These are phyloP conservation scores for Taenaris catops DNA, from an alignment of 2,888 invertebrate genomes.

Conservation along the genomic window DNA sequence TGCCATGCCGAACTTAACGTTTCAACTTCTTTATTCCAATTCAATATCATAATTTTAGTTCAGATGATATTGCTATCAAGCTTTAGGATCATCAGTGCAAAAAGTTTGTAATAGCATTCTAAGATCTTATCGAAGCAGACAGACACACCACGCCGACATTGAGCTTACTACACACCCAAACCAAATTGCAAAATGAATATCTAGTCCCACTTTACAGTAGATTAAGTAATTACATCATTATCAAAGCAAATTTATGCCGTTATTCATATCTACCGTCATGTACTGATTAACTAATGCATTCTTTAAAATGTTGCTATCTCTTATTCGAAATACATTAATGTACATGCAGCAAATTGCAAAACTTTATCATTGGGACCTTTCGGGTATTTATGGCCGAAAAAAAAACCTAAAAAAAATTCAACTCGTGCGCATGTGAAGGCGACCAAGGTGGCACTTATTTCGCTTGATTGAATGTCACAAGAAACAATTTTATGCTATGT, in stretches of 20 bases:
- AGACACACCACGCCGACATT: too few relatives aligned
- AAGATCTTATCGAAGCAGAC: too few relatives aligned
- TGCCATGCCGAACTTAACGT: too few relatives aligned
- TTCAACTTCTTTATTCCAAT: too few relatives aligned
- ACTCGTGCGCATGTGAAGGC: slow-evolving; percentile 72
- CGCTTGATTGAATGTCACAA: slow-evolving; percentile 32
- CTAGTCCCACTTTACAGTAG: slow-evolving; percentile 12
- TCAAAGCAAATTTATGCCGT: slow-evolving; percentile 10
- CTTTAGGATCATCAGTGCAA: too few relatives aligned
- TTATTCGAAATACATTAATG: slow-evolving; percentile 7
- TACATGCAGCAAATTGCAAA: slow-evolving; percentile 1
- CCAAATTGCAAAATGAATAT: slow-evolving; percentile 14
- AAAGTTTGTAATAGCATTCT: too few relatives aligned
- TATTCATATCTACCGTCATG: slow-evolving; percentile 18
- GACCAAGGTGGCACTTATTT: slow-evolving; percentile 54
- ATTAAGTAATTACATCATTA: slow-evolving; percentile 15
- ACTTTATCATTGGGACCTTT: slow-evolving; percentile 6
- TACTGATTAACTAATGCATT: slow-evolving; percentile 21
- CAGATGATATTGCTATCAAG: too few relatives aligned
- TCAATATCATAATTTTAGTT: too few relatives aligned
- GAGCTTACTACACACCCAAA: too few relatives aligned
- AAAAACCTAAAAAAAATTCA: slow-evolving; percentile 56
- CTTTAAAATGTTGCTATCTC: slow-evolving; percentile 9
- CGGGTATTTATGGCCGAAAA: slow-evolving; percentile 35
- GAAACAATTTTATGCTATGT: slow-evolving; percentile 10